Conservation (phyloP, 2,797 vertebrate genomes). For the Acanthopagrus latus region DNA sequence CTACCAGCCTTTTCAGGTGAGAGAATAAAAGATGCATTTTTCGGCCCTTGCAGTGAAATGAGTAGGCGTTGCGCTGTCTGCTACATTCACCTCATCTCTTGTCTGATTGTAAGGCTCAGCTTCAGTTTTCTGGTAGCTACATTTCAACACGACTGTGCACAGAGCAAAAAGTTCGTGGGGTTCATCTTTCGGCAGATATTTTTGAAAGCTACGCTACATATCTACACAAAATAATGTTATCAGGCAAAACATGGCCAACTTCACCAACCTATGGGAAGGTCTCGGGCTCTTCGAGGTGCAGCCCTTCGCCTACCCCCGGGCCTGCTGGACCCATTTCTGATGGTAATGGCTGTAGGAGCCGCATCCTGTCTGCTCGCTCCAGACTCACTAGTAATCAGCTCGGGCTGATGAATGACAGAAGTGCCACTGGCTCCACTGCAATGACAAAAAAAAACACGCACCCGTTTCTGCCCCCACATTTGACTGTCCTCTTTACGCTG, state of each 20-base stretch:
- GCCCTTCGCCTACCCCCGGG: conserved; percentile 60
- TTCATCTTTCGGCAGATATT: conserved; percentile 56
- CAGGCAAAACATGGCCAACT: conserved; percentile 74
- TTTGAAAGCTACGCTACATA: conserved; percentile 60
- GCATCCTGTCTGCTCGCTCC: conserved; percentile 86
- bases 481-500: conserved; percentile 68
- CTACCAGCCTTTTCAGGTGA: conserved; percentile 66
- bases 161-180: conserved; percentile 59
- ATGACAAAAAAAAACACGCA: conserved; percentile 59
- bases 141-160: conserved; percentile 61
- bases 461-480: conserved; percentile 27
- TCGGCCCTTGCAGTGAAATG: conserved; percentile 51
- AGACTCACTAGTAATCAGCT: conserved; percentile 83
- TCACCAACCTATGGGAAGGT: conserved; percentile 74
- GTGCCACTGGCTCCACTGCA: conserved; percentile 75
- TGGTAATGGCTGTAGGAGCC: conserved; percentile 84
- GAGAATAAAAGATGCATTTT: conserved; percentile 58
- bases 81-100: conserved; percentile 38
- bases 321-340: conserved; percentile 83
- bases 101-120: conserved; percentile 40
- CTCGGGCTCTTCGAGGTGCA: conserved; percentile 60
- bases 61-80: conserved; percentile 61
- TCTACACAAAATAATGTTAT: conserved; percentile 60
- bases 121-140: conserved; percentile 54
- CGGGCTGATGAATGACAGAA: conserved; percentile 85